These are phyloP conservation scores for Allobates femoralis DNA, from an alignment of 2,797 vertebrate species.

Conservation along the genomic window DNA sequence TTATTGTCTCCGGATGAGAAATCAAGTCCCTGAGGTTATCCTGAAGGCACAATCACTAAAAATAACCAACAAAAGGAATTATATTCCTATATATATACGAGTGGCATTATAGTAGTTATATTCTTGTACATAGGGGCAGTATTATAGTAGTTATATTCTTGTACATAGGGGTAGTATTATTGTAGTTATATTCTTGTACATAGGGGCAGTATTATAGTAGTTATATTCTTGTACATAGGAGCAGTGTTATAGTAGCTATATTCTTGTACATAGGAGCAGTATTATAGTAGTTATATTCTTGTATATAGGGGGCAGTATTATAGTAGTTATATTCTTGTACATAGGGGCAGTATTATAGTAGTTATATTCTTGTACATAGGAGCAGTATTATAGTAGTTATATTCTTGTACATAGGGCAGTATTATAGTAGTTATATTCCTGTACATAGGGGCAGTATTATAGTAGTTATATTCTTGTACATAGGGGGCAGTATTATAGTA, in stretches of 20 bases:
- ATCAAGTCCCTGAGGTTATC: not conserved
- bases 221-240: constrained; percentile 8
- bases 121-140: not conserved
- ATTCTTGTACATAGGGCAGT: constrained; percentile 13
- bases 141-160: not conserved
- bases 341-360: constrained; percentile 7
- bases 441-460: too few relatives aligned
- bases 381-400: constrained; percentile 12
- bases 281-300: constrained; percentile 10
- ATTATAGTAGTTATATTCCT: constrained; percentile 19
- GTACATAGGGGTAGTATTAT: not conserved
- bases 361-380: constrained; percentile 14
- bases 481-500: too few relatives aligned
- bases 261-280: constrained; percentile 3
- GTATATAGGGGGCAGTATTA: not conserved
- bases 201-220: constrained; percentile 6
- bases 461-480: too few relatives aligned
- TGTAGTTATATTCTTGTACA: constrained; percentile 12
- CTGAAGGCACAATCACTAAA: not conserved
- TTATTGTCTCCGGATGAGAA: not conserved
- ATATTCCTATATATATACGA: not conserved
- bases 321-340: constrained; percentile 10
- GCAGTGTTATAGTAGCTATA: constrained; percentile 13
- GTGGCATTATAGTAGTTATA: not conserved
- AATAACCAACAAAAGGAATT: not conserved